Conservation (phyloP, 2,113 vertebrate genomes). For the Halichoerus grypus region DNA sequence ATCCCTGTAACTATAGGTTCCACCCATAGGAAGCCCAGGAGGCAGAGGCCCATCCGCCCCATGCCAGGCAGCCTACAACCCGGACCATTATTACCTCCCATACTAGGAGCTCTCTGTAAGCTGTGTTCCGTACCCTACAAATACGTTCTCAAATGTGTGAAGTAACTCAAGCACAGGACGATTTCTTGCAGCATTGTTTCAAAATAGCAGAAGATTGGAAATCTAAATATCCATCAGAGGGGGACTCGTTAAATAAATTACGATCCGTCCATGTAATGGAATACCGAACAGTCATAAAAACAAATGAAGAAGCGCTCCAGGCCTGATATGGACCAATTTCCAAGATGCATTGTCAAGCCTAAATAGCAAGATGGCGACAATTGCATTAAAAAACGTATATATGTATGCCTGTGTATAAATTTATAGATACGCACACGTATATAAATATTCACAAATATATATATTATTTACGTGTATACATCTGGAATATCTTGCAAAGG, state of each 20-base stretch:
- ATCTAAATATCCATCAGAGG: conserved; percentile 66
- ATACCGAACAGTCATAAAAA: conserved; percentile 73
- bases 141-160: background rate
- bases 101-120: background rate
- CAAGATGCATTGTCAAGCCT: conserved; percentile 77
- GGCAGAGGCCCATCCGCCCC: background rate
- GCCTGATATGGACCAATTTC: conserved; percentile 72
- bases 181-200: background rate
- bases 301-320: conserved; percentile 64
- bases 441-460: conserved; percentile 76
- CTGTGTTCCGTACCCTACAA: background rate
- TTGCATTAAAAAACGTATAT: conserved; percentile 66
- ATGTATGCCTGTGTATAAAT: conserved; percentile 51
- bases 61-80: background rate
- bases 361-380: conserved; percentile 54
- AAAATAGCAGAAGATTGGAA: conserved; percentile 61
- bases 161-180: background rate
- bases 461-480: background rate
- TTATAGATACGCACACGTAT: conserved; percentile 67
- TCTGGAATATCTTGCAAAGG: background rate
- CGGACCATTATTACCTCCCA: background rate
- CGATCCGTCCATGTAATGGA: conserved; percentile 35
- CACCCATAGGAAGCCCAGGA: background rate
- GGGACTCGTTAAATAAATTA: conserved; percentile 74
- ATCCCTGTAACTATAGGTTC: background rate